Base-by-base conservation (phyloP, 2,888 invertebrate genomes). In the Gymnosoma rotundatum region DNA sequence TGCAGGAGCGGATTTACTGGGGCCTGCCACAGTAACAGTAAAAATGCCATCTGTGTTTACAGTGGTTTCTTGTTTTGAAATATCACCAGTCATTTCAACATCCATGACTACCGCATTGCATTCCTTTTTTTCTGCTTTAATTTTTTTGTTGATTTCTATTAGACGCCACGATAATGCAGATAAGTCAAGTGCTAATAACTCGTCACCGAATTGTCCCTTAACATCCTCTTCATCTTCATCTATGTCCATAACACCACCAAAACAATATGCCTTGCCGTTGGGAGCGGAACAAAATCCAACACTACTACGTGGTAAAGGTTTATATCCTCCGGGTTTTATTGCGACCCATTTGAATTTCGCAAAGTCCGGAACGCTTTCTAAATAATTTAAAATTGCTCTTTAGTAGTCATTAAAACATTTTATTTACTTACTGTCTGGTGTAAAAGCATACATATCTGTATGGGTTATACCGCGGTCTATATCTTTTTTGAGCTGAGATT, bases 191-290 rank as follows among this genome's bases (percentile, higher is more conserved):
- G 94, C 93, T 83, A 95, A 94, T 10, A 98, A 93, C 64, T 97
- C 97, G 89, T 97, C 96, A 87, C 94, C 96, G 93, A 98, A 97
- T 83, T 94, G 95, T 0, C 97, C 96, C 9, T 94, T 93, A 0
- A 98, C 92, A 82, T 95, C 94, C 89, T 97, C 97, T 72, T 98
- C 97, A 70, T 96, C 95, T 89, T 97, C 96, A 89, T 97, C 96
- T 70, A 95, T 93, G 88, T 98, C 98, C 91, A 93, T 93, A 20
- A 98, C 96, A 1, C 98, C 98, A 0, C 98, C 98, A 91, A 97
- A 98, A 82, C 96, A 94, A 88, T 96, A 96, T 0, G 95, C 96
- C 73, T 94, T 93, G 82, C 94, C 94, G 87, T 94, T 95, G 21
- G 95, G 93, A 54, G 94, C 93, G 66, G 93, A 92, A 9, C 95